Percentiles rank a stretch among this genome's conserved stretches.
These are phyloP conservation scores for Cephus spinipes DNA, from an alignment of 2,888 invertebrate species.

Conservation along the genomic window DNA sequence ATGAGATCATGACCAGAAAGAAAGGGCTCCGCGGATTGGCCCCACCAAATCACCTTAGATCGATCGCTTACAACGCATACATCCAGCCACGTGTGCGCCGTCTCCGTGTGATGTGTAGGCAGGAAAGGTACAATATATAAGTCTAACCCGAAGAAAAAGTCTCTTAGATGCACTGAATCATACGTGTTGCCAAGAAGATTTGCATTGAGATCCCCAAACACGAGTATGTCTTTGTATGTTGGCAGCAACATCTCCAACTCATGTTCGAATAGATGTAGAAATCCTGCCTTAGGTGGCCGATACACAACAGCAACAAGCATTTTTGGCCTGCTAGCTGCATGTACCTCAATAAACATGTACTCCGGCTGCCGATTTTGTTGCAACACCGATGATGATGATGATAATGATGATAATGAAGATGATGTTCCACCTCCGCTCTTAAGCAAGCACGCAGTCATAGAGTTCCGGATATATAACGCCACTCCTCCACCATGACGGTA, in stretches of 20 bases:
- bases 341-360: background rate
- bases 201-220: background rate
- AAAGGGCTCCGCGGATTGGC: too few species aligned
- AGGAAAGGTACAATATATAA: background rate
- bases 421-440: too few species aligned
- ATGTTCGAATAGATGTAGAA: background rate
- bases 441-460: background rate
- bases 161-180: background rate
- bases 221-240: background rate
- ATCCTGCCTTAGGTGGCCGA: background rate
- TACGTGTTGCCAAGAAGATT: background rate
- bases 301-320: background rate
- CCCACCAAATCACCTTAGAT: too few species aligned
- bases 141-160: background rate
- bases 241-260: background rate
- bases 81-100: background rate
- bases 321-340: background rate
- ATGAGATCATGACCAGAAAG: too few species aligned
- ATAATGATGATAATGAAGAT: too few species aligned
- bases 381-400: too few species aligned
- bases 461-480: background rate
- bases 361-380: background rate
- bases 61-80: background rate
- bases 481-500: background rate
- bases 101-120: background rate